Conservation (phyloP, 2,113 vertebrate species). For the Phalacrocorax aristotelis region DNA sequence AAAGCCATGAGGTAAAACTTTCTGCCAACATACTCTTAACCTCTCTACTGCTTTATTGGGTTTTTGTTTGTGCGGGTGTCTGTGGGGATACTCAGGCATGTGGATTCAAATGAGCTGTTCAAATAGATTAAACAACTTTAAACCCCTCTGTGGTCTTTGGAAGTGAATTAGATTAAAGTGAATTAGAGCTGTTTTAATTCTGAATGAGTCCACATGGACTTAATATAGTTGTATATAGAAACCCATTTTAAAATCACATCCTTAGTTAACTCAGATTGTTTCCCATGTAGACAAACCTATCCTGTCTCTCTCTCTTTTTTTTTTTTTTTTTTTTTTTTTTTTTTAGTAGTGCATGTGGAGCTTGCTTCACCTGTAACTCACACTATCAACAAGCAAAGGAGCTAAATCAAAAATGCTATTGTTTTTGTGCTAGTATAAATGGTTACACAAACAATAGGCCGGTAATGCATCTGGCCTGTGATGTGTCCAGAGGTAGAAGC, state of each 20-base stretch:
- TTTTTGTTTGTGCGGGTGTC: slow-evolving; percentile 50
- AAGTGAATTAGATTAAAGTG: slow-evolving; percentile 66
- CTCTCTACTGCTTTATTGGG: neutral
- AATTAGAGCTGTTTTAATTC: slow-evolving; percentile 64
- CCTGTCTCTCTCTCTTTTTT: neutral
- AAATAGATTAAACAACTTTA: slow-evolving; percentile 61
- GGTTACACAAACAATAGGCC: neutral
- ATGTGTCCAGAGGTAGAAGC: neutral
- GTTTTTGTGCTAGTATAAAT: neutral
- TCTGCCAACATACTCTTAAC: slow-evolving; percentile 8
- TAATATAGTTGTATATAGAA: slow-evolving; percentile 53
- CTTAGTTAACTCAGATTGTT: slow-evolving; percentile 42
- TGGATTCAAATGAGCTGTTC: slow-evolving; percentile 60
- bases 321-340: too few relatives aligned
- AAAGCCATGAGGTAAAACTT: neutral
- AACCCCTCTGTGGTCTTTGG: slow-evolving; percentile 61
- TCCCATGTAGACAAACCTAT: neutral
- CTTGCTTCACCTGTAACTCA: neutral
- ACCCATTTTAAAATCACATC: slow-evolving; percentile 50
- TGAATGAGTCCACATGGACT: slow-evolving; percentile 62
- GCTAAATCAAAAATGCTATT: neutral
- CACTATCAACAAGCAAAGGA: neutral
- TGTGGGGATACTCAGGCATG: slow-evolving; percentile 36
- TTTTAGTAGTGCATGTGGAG: neutral
- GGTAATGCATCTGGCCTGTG: neutral